A percentile compares a stretch with the other conserved stretches of the same genome.
Evolutionary conservation across 2,797 vertebrate genomes (phyloP).

Genomic region (Pangasius larnaudii): DNA sequence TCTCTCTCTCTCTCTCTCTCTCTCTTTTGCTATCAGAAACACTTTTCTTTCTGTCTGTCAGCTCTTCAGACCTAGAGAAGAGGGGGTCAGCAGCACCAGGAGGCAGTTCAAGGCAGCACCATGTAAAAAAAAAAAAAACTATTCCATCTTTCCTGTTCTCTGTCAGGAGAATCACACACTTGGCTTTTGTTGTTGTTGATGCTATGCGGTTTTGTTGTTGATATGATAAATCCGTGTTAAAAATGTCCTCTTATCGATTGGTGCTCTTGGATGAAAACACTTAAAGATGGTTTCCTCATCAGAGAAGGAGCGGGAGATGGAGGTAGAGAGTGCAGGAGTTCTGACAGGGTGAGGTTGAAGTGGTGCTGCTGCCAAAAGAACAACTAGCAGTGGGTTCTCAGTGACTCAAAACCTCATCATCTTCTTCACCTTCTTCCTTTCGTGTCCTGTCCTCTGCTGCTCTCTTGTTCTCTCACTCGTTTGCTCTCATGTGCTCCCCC

Average conservation of each 20-base stretch:
- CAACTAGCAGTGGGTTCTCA: conserved; percentile 40
- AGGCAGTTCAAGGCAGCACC: conserved; percentile 53
- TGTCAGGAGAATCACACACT: conserved; percentile 37
- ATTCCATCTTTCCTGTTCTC: conserved; percentile 28
- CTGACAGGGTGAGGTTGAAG: conserved; percentile 40
- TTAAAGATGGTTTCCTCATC: conserved; percentile 51
- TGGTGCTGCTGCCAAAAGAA: conserved; percentile 50
- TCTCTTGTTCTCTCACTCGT: conserved; percentile 38
- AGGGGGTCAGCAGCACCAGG: conserved; percentile 50
- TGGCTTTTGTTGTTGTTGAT: conserved; percentile 70
- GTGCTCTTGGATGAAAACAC: conserved; percentile 49
- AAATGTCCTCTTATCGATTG: conserved; percentile 76
- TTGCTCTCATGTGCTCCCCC: conserved; percentile 9
- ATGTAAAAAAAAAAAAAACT: conserved; percentile 49
- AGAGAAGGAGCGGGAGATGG: conserved; percentile 33
- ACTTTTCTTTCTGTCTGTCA: conserved; percentile 52
- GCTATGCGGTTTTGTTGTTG: conserved; percentile 63
- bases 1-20: too few species aligned
- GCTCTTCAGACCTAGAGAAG: conserved; percentile 48
- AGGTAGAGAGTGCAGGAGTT: conserved; percentile 31
- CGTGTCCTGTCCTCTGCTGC: conserved; percentile 31
- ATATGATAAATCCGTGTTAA: conserved; percentile 77
- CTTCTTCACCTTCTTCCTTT: conserved; percentile 52
- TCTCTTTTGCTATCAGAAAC: conserved; percentile 12
- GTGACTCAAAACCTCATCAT: conserved; percentile 52